Conservation (phyloP, 2,113 vertebrate genomes). For the Thunnus maccoyii region DNA sequence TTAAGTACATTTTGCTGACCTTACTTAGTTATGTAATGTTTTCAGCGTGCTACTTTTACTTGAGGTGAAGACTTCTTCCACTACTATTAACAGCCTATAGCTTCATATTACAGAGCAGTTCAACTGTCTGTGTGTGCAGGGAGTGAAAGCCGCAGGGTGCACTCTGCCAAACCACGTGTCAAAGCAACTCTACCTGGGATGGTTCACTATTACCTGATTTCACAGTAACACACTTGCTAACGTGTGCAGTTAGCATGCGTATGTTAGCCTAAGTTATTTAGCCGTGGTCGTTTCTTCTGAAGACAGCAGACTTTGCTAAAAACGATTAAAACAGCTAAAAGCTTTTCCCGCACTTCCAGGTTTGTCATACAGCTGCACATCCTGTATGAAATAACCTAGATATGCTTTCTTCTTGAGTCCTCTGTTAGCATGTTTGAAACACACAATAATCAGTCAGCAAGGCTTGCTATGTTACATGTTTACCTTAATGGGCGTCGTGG, state of each 20-base stretch:
- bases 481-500: slow-evolving; percentile 74
- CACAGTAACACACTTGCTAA: neutral
- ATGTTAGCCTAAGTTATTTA: neutral
- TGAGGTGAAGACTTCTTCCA: no score
- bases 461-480: neutral
- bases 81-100: no score
- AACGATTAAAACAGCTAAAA: neutral
- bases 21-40: no score
- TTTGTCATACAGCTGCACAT: neutral
- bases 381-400: neutral
- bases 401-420: no score
- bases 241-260: neutral
- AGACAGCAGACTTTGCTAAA: neutral
- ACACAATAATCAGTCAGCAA: neutral
- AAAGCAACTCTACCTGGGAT: neutral
- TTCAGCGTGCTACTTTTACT: neutral
- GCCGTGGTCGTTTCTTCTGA: neutral
- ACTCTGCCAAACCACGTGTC: slow-evolving; percentile 5
- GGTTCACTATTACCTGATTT: neutral
- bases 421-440: neutral
- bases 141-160: neutral
- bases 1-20: no score
- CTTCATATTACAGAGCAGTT: no score
- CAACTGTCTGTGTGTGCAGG: neutral
- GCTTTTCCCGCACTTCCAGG: slow-evolving; percentile 11